Base-by-base conservation (phyloP, 2,797 vertebrate species). In the Triplophysa yarkandensis region DNA sequence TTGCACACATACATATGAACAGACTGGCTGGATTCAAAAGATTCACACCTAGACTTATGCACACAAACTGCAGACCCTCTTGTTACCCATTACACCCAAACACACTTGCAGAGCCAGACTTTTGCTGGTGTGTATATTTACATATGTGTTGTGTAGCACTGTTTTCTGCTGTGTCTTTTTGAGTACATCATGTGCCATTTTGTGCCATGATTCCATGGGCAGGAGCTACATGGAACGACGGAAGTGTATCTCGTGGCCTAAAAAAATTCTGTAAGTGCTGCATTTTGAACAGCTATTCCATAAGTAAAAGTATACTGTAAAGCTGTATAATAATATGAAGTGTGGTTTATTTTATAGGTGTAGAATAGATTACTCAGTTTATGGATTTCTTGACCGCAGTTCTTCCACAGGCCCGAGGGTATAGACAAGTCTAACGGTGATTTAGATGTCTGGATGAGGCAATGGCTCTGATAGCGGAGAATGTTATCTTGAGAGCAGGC, bases 301-400 rank as follows among this genome's bases (percentile, higher is more conserved):
- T 8, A 16, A 41, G 1, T 1, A 13, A 41, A 41, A 16, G 14
- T 41, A 1, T 9, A 13, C 13, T 0, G 13, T 4, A 41, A 16
- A 16, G 34, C 34, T 36, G 8, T 36, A 36, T 8, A 10, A 36
- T n/a, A n/a, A 10, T 8, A 36, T 36, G 8, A 36, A 10, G 34
- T 10, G 32, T 6, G 6, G 6, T 36, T 23, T 3, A 23, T 21
- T 50, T 30, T 48, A 71, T 34, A 60, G 32, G 25, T 13, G 54
- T 23, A 52, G 50, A n/a, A n/a, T n/a, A 32, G 36, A 62, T 44
- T 44, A 17, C 23, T 23, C 1, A 19, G 30, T 27, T 9, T n/a
- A 10, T 25, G 58, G 55, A 28, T 27, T 28, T 14, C 14, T 48
- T 55, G 67, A 41, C 67, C 67, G 41, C 50, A 17, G 43, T 58